Percentiles rank a stretch among this genome's conserved stretches.
phyloP scores from a whole-genome alignment of 2,888 invertebrate species.

The Sepioteuthis lessoniana region DNA sequence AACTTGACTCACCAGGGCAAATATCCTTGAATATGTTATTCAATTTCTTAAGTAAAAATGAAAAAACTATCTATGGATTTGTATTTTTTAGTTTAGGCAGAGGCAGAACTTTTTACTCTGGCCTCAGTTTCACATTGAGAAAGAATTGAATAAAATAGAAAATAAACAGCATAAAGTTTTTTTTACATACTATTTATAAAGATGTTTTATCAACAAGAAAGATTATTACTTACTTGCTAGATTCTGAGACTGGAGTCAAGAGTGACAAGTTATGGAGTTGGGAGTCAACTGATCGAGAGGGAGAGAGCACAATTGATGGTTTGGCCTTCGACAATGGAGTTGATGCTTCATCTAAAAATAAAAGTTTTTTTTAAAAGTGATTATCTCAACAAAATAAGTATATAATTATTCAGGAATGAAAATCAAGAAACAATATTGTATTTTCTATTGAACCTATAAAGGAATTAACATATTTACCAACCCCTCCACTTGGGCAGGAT shows the following conservation, averaged over 20 bases:
- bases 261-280: slow-evolving; percentile 73
- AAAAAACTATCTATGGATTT: too few species aligned
- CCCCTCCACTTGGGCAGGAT: too few species aligned
- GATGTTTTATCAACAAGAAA: neutral
- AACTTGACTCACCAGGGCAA: too few species aligned
- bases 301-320: slow-evolving; percentile 66
- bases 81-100: too few species aligned
- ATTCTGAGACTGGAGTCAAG: slow-evolving; percentile 64
- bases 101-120: too few species aligned
- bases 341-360: slow-evolving; percentile 44
- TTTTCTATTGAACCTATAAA: neutral
- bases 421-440: neutral
- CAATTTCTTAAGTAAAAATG: too few species aligned
- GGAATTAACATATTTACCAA: too few species aligned
- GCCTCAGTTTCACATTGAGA: too few species aligned
- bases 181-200: neutral
- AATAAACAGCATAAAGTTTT: too few species aligned
- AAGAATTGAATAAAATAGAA: too few species aligned
- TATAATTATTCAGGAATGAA: neutral
- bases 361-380: neutral
- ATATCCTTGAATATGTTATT: too few species aligned
- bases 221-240: slow-evolving; percentile 63
- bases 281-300: slow-evolving; percentile 77
- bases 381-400: too few species aligned
- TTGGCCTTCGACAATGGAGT: slow-evolving; percentile 23